A percentile compares a stretch with the other conserved stretches of the same genome.
Evolutionary conservation across 1,140 invertebrate species (phyloP).

Genomic region (Semibalanus balanoides): DNA sequence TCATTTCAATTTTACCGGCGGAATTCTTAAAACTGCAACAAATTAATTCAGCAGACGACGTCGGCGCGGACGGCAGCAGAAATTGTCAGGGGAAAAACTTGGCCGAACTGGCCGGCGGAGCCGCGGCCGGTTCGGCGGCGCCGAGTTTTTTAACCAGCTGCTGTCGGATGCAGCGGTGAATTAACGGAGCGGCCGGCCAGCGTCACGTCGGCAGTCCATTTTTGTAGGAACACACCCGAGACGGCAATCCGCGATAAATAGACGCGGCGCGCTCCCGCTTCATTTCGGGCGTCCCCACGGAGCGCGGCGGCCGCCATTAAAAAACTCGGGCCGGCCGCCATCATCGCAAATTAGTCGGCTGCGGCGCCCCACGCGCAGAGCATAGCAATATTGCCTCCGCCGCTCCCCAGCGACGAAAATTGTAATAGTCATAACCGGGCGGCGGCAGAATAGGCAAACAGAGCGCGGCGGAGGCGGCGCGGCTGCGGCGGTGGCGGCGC

Average conservation of each 20-base stretch:
- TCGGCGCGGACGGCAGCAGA: neutral
- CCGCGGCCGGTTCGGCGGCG: too few relatives aligned
- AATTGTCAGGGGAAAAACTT: neutral
- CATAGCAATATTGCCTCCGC: neutral
- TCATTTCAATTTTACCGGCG: neutral
- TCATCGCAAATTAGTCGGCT: neutral
- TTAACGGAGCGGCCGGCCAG: neutral
- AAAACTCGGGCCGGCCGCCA: neutral
- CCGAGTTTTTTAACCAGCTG: neutral
- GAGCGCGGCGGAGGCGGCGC: too few relatives aligned
- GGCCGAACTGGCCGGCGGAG: too few relatives aligned
- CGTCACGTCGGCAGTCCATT: neutral
- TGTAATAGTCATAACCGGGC: neutral
- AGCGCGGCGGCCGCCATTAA: neutral
- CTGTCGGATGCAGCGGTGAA: neutral
- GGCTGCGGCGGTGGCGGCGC: too few relatives aligned
- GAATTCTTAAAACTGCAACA: constrained; percentile 2
- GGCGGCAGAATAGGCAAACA: neutral
- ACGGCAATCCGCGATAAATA: neutral
- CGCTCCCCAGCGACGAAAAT: neutral
- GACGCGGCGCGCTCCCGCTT: neutral
- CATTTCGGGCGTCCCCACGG: neutral
- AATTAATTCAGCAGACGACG: neutral
- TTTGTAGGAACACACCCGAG: neutral
- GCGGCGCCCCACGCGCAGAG: neutral